Conservation (phyloP, 92 coral and sea anemone species). For the Heteractis magnifica region DNA sequence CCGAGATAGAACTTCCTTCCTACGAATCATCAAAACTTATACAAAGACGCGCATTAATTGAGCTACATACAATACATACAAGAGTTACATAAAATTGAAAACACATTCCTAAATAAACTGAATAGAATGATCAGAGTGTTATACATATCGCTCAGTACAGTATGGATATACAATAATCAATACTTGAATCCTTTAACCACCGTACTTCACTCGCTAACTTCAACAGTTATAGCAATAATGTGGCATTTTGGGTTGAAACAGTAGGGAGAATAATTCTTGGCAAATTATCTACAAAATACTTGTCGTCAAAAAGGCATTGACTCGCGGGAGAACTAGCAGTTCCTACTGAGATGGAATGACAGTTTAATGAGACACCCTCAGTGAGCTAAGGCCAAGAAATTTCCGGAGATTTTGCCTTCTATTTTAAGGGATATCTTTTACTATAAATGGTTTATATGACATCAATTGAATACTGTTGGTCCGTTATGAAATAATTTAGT, state of each 20-base stretch:
- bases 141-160: too few species aligned
- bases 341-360: conserved; percentile 43
- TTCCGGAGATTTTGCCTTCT: conserved; percentile 24
- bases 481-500: neutral
- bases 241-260: neutral
- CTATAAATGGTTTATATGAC: neutral
- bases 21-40: neutral
- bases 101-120: too few species aligned
- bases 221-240: neutral
- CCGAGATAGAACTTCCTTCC: neutral
- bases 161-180: too few species aligned
- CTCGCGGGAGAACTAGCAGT: conserved; percentile 32
- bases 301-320: conserved; percentile 43
- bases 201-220: too few species aligned
- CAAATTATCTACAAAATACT: conserved; percentile 42
- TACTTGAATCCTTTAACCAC: too few species aligned
- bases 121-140: too few species aligned
- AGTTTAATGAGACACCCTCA: conserved; percentile 33
- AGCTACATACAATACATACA: too few species aligned
- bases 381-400: conserved; percentile 18
- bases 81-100: too few species aligned
- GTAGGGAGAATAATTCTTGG: conserved; percentile 19
- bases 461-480: neutral
- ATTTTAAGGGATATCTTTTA: neutral
- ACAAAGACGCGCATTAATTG: too few species aligned